Percentiles rank a stretch among this genome's conserved stretches.
phyloP scores from a whole-genome alignment of 2,888 invertebrate genomes.

The Cyrtodaria siliqua region DNA sequence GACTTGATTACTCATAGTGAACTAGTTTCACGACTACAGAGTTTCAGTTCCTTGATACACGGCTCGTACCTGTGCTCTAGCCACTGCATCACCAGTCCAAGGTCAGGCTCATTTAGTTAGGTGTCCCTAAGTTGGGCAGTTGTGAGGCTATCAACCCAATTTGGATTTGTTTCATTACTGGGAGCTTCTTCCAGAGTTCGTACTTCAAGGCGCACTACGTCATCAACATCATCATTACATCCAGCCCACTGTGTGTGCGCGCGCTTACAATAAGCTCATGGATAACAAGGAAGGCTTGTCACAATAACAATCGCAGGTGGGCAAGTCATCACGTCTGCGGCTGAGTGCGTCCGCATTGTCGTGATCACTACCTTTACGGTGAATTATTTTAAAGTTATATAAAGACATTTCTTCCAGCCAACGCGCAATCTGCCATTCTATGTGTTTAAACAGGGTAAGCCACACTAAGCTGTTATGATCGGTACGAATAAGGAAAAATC shows the following conservation, averaged over 20 bases:
- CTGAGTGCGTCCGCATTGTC: neutral
- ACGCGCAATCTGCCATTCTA: conserved; percentile 4
- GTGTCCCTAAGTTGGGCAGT: neutral
- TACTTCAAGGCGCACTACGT: conserved; percentile 16
- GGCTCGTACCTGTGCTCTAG: neutral
- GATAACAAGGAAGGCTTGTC: neutral
- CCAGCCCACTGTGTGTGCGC: conserved; percentile 6
- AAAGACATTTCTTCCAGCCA: conserved; percentile 11
- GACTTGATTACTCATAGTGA: neutral
- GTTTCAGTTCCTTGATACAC: neutral
- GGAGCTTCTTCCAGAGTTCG: too few relatives aligned
- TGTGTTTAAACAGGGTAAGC: conserved; percentile 6
- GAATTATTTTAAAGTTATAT: conserved; percentile 2
- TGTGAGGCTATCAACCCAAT: neutral
- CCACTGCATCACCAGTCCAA: neutral
- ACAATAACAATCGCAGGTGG: neutral
- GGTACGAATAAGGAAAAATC: neutral
- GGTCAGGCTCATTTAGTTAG: neutral
- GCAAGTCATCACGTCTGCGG: neutral
- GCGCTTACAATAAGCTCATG: conserved; percentile 3
- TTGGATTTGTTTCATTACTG: too few relatives aligned
- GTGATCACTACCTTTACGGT: neutral
- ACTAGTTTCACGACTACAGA: neutral
- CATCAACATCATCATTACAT: conserved; percentile 15
- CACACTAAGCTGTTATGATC: conserved; percentile 10